Conservation (phyloP, 2,888 invertebrate genomes). For the Dryobotodes eremita region DNA sequence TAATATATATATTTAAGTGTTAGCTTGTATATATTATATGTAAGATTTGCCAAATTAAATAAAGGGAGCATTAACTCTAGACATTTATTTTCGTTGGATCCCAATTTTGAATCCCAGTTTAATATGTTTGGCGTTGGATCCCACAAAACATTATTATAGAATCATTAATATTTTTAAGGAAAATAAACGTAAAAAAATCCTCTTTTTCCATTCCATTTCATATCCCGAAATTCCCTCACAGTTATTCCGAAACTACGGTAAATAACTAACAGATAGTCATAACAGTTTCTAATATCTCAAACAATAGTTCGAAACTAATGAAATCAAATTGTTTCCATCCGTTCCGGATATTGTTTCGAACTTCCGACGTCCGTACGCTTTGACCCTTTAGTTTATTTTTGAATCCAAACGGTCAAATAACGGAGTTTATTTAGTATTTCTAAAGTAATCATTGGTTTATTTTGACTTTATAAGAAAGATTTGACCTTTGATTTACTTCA, state of each 20-base stretch:
- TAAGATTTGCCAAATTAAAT: too few relatives aligned
- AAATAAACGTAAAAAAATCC: not conserved
- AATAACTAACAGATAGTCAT: not conserved
- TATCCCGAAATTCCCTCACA: not conserved
- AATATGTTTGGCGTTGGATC: too few relatives aligned
- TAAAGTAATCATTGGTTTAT: constrained; percentile 10
- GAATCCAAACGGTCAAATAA: constrained; percentile 30
- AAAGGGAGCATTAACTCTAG: too few relatives aligned
- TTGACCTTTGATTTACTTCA: not conserved
- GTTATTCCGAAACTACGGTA: not conserved
- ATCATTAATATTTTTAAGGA: not conserved
- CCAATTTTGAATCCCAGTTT: too few relatives aligned
- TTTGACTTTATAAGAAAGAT: not conserved
- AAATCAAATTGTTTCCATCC: constrained; percentile 54
- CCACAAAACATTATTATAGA: not conserved
- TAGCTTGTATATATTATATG: too few relatives aligned
- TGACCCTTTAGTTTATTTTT: constrained; percentile 54
- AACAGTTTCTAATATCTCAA: constrained; percentile 31
- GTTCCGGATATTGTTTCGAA: constrained; percentile 56
- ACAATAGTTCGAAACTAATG: constrained; percentile 49
- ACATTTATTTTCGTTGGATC: too few relatives aligned
- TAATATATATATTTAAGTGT: too few relatives aligned
- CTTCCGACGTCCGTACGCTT: constrained; percentile 23
- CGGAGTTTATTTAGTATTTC: constrained; percentile 29
- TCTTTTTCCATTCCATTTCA: not conserved